Percentiles rank a stretch among this genome's conserved stretches.
Evolutionary conservation across 2,888 invertebrate species (phyloP).

Genomic region (Atherix ibis): DNA sequence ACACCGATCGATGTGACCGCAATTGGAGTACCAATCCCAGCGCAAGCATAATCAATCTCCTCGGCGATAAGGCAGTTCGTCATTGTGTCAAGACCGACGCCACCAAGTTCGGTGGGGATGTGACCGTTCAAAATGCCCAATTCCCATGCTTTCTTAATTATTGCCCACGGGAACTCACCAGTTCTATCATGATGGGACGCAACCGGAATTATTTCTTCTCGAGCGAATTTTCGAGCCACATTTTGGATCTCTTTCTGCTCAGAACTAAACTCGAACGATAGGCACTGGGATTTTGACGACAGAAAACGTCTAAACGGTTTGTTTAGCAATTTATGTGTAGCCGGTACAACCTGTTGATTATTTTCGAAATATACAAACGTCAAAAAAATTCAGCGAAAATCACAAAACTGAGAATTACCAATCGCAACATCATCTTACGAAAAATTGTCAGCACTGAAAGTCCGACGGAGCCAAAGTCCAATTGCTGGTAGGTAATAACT

Average conservation of each 20-base stretch:
- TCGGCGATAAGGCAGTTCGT: constrained; percentile 62
- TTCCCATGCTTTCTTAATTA: constrained; percentile 84
- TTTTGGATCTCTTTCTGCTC: constrained; percentile 31
- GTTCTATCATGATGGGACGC: constrained; percentile 79
- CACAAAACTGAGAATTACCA: too few species aligned
- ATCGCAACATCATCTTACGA: too few species aligned
- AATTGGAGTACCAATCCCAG: constrained; percentile 80
- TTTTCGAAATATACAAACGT: too few species aligned
- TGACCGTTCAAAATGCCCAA: constrained; percentile 78
- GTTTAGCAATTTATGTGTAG: too few species aligned
- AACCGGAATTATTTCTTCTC: constrained; percentile 81
- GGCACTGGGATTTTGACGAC: too few species aligned
- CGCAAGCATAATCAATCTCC: constrained; percentile 83
- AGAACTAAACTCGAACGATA: constrained; percentile 26
- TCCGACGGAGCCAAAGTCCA: too few species aligned
- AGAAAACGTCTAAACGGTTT: too few species aligned
- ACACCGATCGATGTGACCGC: constrained; percentile 75
- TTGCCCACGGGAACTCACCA: constrained; percentile 88
- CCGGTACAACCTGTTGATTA: too few species aligned
- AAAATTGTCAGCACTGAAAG: too few species aligned
- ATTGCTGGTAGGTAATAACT: too few species aligned
- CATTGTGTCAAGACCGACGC: constrained; percentile 26
- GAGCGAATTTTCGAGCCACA: constrained; percentile 60
- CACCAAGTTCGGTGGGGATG: constrained; percentile 63
- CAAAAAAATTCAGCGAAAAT: too few species aligned